phyloP scores from a whole-genome alignment of 2,888 invertebrate genomes.

The Leucophora obtusa region DNA sequence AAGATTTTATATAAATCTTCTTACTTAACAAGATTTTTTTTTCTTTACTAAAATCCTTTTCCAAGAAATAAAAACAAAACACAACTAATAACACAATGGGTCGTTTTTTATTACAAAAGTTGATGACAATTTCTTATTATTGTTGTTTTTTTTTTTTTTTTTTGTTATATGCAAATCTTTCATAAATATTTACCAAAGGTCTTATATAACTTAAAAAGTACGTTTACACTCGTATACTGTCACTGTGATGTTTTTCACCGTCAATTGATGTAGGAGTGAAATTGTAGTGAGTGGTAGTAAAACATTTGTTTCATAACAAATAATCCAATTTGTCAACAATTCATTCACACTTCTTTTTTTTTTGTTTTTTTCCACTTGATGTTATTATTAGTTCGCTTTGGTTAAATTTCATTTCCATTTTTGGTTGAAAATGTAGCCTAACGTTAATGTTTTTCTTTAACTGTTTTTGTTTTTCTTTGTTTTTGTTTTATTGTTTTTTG shows the following conservation, averaged over 20 bases:
- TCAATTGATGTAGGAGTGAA: background rate
- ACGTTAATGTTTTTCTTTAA: slow-evolving; percentile 1
- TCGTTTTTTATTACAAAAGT: background rate
- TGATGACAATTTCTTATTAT: background rate
- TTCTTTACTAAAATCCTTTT: background rate
- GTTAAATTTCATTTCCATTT: slow-evolving; percentile 1
- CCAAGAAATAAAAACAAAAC: background rate
- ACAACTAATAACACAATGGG: background rate
- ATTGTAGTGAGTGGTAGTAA: slow-evolving; percentile 3
- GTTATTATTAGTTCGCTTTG: background rate
- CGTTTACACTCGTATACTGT: background rate
- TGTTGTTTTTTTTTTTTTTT: background rate
- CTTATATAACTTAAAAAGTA: slow-evolving; percentile 9
- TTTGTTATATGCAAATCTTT: slow-evolving; percentile 14
- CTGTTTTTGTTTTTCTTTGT: slow-evolving; percentile 15
- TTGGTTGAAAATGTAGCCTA: background rate
- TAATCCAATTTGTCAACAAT: slow-evolving; percentile 23
- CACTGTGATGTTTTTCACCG: background rate
- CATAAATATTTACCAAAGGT: slow-evolving; percentile 24
- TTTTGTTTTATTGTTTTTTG: background rate
- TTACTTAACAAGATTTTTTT: background rate
- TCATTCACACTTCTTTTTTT: slow-evolving; percentile 21
- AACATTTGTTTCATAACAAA: slow-evolving; percentile 6
- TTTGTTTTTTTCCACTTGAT: background rate
- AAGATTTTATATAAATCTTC: background rate